phyloP scores from a whole-genome alignment of 2,113 vertebrate genomes.

The Pyrgilauda ruficollis region DNA sequence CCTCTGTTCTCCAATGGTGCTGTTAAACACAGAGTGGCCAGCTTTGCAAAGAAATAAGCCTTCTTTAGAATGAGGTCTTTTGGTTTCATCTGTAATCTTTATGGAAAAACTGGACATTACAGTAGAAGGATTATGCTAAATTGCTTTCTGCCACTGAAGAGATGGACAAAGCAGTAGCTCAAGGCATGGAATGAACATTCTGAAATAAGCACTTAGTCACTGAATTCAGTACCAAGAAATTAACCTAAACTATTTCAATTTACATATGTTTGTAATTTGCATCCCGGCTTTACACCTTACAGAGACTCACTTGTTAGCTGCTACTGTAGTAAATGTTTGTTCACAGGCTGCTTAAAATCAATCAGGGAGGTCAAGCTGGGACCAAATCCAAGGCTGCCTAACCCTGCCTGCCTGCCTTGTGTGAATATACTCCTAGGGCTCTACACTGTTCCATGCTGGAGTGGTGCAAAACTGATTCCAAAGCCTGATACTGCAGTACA shows the following conservation, averaged over 20 bases:
- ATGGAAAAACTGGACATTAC: conserved; percentile 53
- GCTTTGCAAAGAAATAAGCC: conserved; percentile 48
- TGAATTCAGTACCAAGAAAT: conserved; percentile 39
- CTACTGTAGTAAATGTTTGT: conserved; percentile 49
- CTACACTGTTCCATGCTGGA: not conserved
- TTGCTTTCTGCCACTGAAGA: conserved; percentile 32
- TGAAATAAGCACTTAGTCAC: conserved; percentile 35
- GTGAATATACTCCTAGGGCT: not conserved
- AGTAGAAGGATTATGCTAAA: conserved; percentile 67
- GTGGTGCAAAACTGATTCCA: not conserved
- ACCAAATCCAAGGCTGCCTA: conserved; percentile 23
- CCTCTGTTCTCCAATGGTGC: not conserved
- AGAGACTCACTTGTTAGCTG: conserved; percentile 56
- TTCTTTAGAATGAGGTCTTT: conserved; percentile 47
- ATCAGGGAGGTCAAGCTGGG: conserved; percentile 38
- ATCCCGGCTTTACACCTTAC: conserved; percentile 52
- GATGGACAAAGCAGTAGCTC: conserved; percentile 44
- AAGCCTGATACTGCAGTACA: not conserved
- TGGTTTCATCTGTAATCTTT: conserved; percentile 52
- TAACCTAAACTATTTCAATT: conserved; percentile 53
- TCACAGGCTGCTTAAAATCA: conserved; percentile 52
- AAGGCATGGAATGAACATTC: conserved; percentile 36
- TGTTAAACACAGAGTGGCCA: not conserved
- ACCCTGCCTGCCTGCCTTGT: not conserved
- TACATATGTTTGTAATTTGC: conserved; percentile 59